Evolutionary conservation across 2,113 vertebrate species (phyloP).

Genomic region (Oxyruncus cristatus): DNA sequence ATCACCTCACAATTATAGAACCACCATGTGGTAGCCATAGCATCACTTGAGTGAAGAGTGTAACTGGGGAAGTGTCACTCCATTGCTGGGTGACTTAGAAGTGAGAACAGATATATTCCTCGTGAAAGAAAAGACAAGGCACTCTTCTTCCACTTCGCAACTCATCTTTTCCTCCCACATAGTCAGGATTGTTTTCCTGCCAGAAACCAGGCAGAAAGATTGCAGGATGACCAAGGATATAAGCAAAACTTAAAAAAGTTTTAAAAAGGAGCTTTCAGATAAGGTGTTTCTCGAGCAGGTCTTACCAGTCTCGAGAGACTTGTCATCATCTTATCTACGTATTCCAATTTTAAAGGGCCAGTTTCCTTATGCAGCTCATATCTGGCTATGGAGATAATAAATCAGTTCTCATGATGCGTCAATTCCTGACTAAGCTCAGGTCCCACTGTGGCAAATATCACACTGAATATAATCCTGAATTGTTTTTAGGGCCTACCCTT

Average conservation of each 20-base stretch:
- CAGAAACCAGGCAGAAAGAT: not conserved
- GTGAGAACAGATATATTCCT: not conserved
- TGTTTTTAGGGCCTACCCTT: not conserved
- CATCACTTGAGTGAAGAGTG: not conserved
- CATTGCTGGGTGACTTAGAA: not conserved
- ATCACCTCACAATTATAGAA: not conserved
- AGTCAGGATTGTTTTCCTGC: not conserved
- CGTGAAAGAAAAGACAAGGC: not conserved
- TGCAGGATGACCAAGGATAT: not conserved
- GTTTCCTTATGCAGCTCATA: not conserved
- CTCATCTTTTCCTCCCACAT: not conserved
- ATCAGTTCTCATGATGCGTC: not conserved
- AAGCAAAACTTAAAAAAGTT: not conserved
- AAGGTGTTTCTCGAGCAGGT: not conserved
- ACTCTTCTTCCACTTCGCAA: not conserved
- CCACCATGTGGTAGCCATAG: conserved; percentile 10
- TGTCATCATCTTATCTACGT: not conserved
- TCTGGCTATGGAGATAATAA: not conserved
- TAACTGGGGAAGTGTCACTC: not conserved
- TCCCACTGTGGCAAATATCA: not conserved
- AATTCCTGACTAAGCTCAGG: not conserved
- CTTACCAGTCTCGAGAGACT: not conserved
- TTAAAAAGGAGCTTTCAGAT: not conserved
- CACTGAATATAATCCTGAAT: not conserved
- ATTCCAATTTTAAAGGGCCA: not conserved